Percentiles rank a stretch among this genome's conserved stretches.
Evolutionary conservation across 2,888 invertebrate genomes (phyloP).

Genomic region (Carterocephalus palaemon): DNA sequence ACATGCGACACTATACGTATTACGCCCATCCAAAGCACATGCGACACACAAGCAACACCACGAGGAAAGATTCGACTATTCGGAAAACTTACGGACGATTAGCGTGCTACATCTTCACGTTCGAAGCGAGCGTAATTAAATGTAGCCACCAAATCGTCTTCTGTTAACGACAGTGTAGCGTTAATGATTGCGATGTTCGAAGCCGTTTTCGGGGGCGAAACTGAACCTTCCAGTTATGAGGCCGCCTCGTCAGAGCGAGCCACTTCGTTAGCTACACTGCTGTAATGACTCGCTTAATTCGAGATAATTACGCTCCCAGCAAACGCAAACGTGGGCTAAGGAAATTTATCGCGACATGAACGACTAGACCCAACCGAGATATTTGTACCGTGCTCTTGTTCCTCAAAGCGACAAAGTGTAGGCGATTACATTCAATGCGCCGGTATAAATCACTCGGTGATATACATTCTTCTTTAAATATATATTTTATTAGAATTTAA

Average conservation of each 20-base stretch:
- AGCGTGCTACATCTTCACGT: slow-evolving; percentile 38
- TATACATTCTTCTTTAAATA: slow-evolving; percentile 52
- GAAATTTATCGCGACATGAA: slow-evolving; percentile 50
- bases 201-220: slow-evolving; percentile 53
- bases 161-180: slow-evolving; percentile 50
- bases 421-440: slow-evolving; percentile 52
- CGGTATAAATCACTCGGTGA: slow-evolving; percentile 52
- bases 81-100: slow-evolving; percentile 33
- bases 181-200: slow-evolving; percentile 54
- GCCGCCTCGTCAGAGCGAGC: slow-evolving; percentile 44
- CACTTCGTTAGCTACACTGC: slow-evolving; percentile 63
- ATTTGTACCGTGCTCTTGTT: slow-evolving; percentile 41
- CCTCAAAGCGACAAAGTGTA: slow-evolving; percentile 39
- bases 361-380: slow-evolving; percentile 19
- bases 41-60: slow-evolving; percentile 37
- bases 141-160: slow-evolving; percentile 50
- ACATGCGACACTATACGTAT: slow-evolving; percentile 39
- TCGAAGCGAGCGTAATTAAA: slow-evolving; percentile 49
- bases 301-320: slow-evolving; percentile 67
- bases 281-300: slow-evolving; percentile 72
- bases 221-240: slow-evolving; percentile 68
- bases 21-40: slow-evolving; percentile 31
- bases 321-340: slow-evolving; percentile 57
- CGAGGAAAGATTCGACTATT: slow-evolving; percentile 37
- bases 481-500: slow-evolving; percentile 63